Conservation (phyloP, 2,113 vertebrate species). For the human (Homo sapiens) region GRCh38 chr12:107758001-107758500, state of each 20-base stretch:
- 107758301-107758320: not conserved
- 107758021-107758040: not conserved
- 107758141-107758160: not conserved
- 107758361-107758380: not conserved
- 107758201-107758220: not conserved
- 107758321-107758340: not conserved
- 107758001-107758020: not conserved
- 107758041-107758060: not conserved
- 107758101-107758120: conserved; percentile 37
- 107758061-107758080: not conserved
- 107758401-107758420: not conserved
- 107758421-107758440: not conserved
- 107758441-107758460: not conserved
- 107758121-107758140: not conserved
- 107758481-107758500: conserved; percentile 24
- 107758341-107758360: not conserved
- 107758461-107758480: not conserved
- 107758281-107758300: not conserved
- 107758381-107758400: not conserved
- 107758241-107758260: not conserved
- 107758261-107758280: not conserved
- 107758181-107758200: not conserved
- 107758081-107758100: not conserved
- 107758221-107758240: not conserved
- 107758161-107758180: not conserved